Conservation (phyloP, 2,797 vertebrate species). For the Phylloscopus collybita region DNA sequence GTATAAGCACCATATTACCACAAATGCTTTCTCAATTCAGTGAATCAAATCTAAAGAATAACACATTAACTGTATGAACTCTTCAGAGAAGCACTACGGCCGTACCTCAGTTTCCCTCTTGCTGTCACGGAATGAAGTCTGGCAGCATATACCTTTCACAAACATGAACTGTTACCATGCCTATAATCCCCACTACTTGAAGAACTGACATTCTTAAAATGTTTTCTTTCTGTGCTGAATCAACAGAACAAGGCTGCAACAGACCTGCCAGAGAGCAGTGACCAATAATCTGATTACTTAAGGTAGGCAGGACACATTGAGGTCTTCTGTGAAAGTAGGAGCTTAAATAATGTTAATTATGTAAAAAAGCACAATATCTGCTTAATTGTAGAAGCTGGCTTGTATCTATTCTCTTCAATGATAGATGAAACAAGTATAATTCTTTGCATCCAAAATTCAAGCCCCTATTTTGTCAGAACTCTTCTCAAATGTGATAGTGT, state of each 20-base stretch:
- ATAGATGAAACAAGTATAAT: not conserved
- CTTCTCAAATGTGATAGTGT: not conserved
- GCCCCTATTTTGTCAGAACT: not conserved
- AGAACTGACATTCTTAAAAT: conserved; percentile 1
- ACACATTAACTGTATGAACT: not conserved
- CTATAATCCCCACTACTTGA: not conserved
- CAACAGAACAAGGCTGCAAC: not conserved
- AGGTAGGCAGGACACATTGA: not conserved
- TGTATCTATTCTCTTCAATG: not conserved
- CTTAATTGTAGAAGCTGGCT: not conserved
- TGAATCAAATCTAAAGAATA: not conserved
- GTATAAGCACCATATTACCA: not conserved
- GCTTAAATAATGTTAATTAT: not conserved
- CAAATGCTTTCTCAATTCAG: not conserved
- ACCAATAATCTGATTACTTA: not conserved
- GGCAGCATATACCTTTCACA: not conserved
- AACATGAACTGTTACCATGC: not conserved
- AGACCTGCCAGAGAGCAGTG: not conserved
- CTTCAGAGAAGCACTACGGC: not conserved
- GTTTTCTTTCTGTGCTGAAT: conserved; percentile 16
- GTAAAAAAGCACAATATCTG: not conserved
- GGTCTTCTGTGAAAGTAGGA: not conserved
- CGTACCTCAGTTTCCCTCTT: not conserved
- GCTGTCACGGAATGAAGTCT: not conserved
- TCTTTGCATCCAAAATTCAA: not conserved